A percentile compares a stretch with the other conserved stretches of the same genome.
Evolutionary conservation across 2,113 vertebrate species (phyloP).

Genomic region (Diadophis punctatus): DNA sequence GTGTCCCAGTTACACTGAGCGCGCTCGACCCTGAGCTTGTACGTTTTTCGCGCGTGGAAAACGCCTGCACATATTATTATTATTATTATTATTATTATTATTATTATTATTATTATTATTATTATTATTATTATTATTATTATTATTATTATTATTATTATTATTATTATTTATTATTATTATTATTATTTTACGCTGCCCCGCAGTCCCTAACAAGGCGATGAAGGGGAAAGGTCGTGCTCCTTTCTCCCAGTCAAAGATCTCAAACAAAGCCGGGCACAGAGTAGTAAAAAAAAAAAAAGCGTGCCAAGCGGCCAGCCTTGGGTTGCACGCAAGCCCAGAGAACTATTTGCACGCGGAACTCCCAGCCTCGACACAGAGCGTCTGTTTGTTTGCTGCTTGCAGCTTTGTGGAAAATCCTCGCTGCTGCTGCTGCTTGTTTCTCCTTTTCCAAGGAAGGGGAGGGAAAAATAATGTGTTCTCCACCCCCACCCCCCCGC

Average conservation of each 20-base stretch:
- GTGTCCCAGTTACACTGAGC: neutral
- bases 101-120: too few relatives aligned
- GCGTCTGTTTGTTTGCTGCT: neutral
- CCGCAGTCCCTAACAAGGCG: neutral
- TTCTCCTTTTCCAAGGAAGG: neutral
- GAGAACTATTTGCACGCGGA: neutral
- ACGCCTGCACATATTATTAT: too few relatives aligned
- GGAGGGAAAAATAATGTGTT: neutral
- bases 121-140: too few relatives aligned
- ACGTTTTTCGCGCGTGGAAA: neutral
- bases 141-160: too few relatives aligned
- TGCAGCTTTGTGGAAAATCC: neutral
- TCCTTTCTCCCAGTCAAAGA: neutral
- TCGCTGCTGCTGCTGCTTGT: neutral
- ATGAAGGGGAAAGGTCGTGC: neutral
- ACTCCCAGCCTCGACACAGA: neutral
- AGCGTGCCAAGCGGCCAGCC: neutral
- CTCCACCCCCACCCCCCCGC: neutral
- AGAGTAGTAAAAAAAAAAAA: neutral
- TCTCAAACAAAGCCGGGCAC: neutral
- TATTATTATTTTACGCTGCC: neutral
- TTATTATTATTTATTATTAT: too few relatives aligned
- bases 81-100: too few relatives aligned
- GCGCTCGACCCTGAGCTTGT: neutral
- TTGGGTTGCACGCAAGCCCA: neutral